Base-by-base conservation (phyloP, 2,797 vertebrate species). In the Platyrinchus mystaceus region DNA sequence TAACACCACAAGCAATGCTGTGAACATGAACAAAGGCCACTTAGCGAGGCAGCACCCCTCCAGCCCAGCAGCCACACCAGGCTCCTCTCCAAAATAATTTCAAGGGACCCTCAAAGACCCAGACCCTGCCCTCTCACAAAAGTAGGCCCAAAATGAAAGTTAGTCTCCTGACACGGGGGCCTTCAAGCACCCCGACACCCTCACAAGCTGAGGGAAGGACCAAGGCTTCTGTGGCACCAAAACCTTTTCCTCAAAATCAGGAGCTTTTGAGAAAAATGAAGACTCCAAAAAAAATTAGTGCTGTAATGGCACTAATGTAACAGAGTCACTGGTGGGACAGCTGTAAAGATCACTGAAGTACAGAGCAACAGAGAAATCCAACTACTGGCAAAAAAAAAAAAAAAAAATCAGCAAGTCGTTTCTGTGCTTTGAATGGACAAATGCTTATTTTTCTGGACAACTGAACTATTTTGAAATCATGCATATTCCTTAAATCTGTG, bases 401-500 rank as follows among this genome's bases (percentile, higher is more conserved):
- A 52, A 13, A 11, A 1, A 1, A 36, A 17, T 21, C 5, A 1
- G 6, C 7, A 60, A 12, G 3, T 16, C 4, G 76, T 90, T 79
- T 50, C 59, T 47, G 19, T 60, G 53, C n/a, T 87, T 76, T 90
- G 28, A 83, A 60, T 18, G 30, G 34, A 73, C 2, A 1, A 18
- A 46, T 24, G 30, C 53, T 83, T 62, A 44, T 73, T 74, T 20
- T 74, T 87, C 41, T 56, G 46, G 28, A 60, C 32, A 92, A 60
- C 7, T 26, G 7, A 59, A 46, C n/a, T 34, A 30, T 37, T 62
- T 46, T 69, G 47, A 88, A 83, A 62, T 26, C 19, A 50, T 30
- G 36, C 2, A 1, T 20, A 34, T 18, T 47, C 22, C 43, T 77
- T 63, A 70, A 58, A 60, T n/a, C 47, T 69, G 19, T 73, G 22